Evolutionary conservation across 2,113 vertebrate genomes (phyloP).

Genomic region (Gobio gobio): DNA sequence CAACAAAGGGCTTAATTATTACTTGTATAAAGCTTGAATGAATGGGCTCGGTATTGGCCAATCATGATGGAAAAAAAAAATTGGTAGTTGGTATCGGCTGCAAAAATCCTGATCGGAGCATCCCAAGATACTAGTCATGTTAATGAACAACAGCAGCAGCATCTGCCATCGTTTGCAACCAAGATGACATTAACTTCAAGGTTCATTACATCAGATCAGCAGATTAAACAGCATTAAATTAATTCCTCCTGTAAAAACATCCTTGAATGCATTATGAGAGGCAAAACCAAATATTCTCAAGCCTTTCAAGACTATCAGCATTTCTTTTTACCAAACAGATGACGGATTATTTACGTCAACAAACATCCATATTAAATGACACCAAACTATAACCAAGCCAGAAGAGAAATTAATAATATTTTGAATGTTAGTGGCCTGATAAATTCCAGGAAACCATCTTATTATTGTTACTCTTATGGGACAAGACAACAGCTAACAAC

Average conservation of each 20-base stretch:
- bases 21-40: too few species aligned
- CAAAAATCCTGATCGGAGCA: too few species aligned
- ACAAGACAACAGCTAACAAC: constrained; percentile 6
- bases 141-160: neutral
- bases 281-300: neutral
- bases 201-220: constrained; percentile 7
- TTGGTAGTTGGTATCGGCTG: too few species aligned
- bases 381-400: neutral
- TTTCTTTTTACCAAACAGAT: neutral
- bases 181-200: constrained; percentile 7
- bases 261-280: neutral
- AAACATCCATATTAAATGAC: neutral
- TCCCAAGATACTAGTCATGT: neutral
- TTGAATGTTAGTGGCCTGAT: neutral
- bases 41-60: too few species aligned
- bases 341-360: neutral
- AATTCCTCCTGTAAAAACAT: neutral
- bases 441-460: neutral
- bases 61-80: too few species aligned
- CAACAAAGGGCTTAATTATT: too few species aligned
- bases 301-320: neutral
- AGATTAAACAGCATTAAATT: neutral
- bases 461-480: neutral
- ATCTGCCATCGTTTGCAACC: neutral
- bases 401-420: neutral